Conservation (phyloP, 64 coral and sea anemone species). For the Stylophora pistillata region DNA sequence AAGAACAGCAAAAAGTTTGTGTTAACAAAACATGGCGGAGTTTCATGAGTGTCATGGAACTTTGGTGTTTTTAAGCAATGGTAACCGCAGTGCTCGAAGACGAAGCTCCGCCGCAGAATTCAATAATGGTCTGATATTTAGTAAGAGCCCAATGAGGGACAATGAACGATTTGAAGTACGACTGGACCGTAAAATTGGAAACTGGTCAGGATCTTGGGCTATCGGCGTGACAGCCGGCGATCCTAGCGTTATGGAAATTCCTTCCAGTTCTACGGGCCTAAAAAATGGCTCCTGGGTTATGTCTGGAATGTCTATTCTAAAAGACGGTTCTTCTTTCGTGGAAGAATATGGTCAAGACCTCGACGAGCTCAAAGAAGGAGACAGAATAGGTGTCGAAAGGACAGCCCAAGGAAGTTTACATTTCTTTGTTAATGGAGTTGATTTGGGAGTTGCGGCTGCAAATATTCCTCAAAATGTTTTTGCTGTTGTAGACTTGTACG, state of each 20-base stretch:
- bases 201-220: constrained; percentile 89
- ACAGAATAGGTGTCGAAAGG: constrained; percentile 79
- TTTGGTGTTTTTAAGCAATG: constrained; percentile 78
- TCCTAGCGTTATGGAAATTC: constrained; percentile 74
- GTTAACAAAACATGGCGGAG: constrained; percentile 86
- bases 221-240: constrained; percentile 87
- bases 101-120: constrained; percentile 85
- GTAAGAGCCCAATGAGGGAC: constrained; percentile 55
- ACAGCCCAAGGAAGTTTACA: constrained; percentile 67
- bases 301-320: constrained; percentile 83
- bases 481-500: constrained; percentile 96
- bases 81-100: constrained; percentile 74
- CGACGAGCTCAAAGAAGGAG: constrained; percentile 78
- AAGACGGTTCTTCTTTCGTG: constrained; percentile 79
- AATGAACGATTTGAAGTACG: constrained; percentile 87
- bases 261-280: constrained; percentile 72
- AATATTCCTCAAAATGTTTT: constrained; percentile 73
- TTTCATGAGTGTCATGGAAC: constrained; percentile 86
- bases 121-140: constrained; percentile 94
- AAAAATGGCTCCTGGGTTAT: constrained; percentile 97
- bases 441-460: constrained; percentile 84
- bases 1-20: not conserved
- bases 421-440: constrained; percentile 90
- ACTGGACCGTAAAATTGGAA: constrained; percentile 82
- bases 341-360: constrained; percentile 86